Conservation (phyloP, 2,113 vertebrate genomes). For the Phoenicopterus ruber region DNA sequence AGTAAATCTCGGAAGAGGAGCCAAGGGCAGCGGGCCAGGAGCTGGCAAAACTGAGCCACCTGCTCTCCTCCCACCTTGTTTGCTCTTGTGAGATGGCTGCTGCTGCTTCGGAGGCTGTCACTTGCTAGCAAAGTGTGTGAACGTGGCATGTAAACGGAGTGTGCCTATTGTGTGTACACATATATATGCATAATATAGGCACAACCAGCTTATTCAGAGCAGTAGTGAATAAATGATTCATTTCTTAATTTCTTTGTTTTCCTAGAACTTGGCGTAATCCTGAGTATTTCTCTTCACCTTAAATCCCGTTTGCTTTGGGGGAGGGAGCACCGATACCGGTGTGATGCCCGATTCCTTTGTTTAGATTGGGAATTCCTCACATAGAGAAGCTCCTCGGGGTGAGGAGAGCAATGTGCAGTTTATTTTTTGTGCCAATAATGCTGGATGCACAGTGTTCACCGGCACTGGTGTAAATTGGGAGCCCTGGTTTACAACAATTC, state of each 20-base stretch:
- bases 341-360: neutral
- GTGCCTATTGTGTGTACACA: neutral
- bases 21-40: conserved; percentile 48
- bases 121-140: neutral
- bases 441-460: neutral
- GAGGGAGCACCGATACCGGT: neutral
- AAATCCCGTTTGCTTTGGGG: neutral
- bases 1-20: neutral
- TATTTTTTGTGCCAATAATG: neutral
- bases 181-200: rapidly evolving
- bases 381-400: neutral
- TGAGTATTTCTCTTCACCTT: neutral
- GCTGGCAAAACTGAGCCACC: conserved; percentile 25
- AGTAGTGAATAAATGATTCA: neutral
- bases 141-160: rapidly evolving
- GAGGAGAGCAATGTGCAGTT: neutral
- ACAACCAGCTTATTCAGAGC: neutral
- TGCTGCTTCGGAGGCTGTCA: neutral
- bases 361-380: conserved; percentile 17
- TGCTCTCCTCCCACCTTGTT: conserved; percentile 41
- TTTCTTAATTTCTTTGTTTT: conserved; percentile 15
- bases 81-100: conserved; percentile 35
- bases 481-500: neutral
- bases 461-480: neutral
- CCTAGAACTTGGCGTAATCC: neutral